phyloP scores from a whole-genome alignment of 2,113 vertebrate species.

The Crotalus horridus region DNA sequence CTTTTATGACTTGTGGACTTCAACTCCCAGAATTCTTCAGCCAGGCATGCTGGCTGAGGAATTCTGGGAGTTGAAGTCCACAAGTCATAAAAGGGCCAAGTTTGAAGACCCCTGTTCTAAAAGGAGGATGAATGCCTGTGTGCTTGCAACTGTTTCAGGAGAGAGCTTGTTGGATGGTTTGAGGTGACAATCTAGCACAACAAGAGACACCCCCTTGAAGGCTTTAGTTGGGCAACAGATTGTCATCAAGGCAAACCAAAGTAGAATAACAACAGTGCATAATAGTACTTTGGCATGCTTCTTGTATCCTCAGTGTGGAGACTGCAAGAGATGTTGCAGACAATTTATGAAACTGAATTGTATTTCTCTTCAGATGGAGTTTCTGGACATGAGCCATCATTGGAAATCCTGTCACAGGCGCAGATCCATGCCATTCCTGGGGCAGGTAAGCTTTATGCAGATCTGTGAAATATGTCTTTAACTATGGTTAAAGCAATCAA shows the following conservation, averaged over 20 bases:
- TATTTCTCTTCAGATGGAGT: slow-evolving; percentile 80
- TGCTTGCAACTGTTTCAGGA: neutral
- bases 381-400: slow-evolving; percentile 70
- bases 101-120: neutral
- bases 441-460: slow-evolving; percentile 67
- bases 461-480: neutral
- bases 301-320: slow-evolving; percentile 73
- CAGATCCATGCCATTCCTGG: slow-evolving; percentile 66
- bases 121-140: neutral
- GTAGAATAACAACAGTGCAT: slow-evolving; percentile 20
- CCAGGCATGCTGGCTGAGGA: no score
- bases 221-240: neutral
- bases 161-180: slow-evolving; percentile 12
- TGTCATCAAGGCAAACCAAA: slow-evolving; percentile 36
- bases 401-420: slow-evolving; percentile 72
- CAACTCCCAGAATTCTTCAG: no score
- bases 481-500: neutral
- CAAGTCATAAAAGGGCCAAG: no score
- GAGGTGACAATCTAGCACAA: slow-evolving; percentile 3
- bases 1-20: no score
- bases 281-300: slow-evolving; percentile 72
- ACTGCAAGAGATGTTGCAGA: slow-evolving; percentile 79
- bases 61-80: no score
- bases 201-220: neutral
- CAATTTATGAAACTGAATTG: slow-evolving; percentile 82